Percentiles rank a stretch among this genome's conserved stretches.
These are phyloP conservation scores for Bradysia coprophila DNA, from an alignment of 1,140 invertebrate species.

Conservation along the genomic window DNA sequence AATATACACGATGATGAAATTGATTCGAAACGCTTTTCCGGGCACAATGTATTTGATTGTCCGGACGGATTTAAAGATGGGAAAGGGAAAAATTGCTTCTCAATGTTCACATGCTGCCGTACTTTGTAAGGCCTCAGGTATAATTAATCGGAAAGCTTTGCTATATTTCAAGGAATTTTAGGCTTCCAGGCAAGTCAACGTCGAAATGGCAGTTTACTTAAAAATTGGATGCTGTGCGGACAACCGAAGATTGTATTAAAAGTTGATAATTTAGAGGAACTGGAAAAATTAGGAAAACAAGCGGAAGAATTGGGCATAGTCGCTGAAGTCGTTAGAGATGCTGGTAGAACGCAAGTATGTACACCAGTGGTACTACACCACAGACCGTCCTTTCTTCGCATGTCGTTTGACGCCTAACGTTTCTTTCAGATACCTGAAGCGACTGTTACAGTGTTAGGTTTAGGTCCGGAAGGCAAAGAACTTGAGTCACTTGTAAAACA, in stretches of 20 bases:
- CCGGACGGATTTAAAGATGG: constrained; percentile 57
- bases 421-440: too few species aligned
- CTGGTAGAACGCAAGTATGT: constrained; percentile 63
- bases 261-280: constrained; percentile 28
- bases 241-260: constrained; percentile 59
- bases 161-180: too few species aligned
- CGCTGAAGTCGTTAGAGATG: constrained; percentile 46
- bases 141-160: constrained; percentile 24
- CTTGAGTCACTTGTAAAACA: constrained; percentile 49
- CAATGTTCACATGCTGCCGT: constrained; percentile 67
- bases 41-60: constrained; percentile 60
- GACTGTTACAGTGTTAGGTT: constrained; percentile 46
- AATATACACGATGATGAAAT: neutral
- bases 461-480: constrained; percentile 47
- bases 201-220: constrained; percentile 29
- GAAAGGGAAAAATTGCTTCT: constrained; percentile 62
- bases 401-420: too few species aligned
- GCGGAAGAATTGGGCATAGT: constrained; percentile 38
- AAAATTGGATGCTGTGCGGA: constrained; percentile 42
- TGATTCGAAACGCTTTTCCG: neutral
- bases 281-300: constrained; percentile 27
- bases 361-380: constrained; percentile 27
- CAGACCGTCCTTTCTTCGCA: too few species aligned
- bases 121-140: constrained; percentile 39
- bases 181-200: too few species aligned